Evolutionary conservation across 2,797 vertebrate species (phyloP), one percentile per base, ranked within the genome.

Genomic region (Avahi laniger): DNA sequence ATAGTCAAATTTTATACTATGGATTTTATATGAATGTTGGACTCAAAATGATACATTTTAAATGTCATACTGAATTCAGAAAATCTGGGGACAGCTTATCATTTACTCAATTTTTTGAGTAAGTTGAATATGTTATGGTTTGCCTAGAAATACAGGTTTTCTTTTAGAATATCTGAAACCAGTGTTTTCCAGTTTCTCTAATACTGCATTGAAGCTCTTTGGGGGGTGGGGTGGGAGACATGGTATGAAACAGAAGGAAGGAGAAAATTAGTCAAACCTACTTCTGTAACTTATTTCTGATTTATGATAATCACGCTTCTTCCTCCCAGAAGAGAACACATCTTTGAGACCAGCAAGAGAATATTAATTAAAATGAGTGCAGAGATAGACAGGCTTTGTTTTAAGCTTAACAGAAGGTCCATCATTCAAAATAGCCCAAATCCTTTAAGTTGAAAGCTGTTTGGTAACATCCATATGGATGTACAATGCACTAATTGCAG

Each of bases 331-430:
- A 96, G 96, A 98, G 96, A 97, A 35, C 61, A 28, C 73, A 96
- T 67, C 96, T 97, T 98, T 97, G 86, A 98, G 96, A 93, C 65
- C 54, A 97, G 96, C 69, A 94, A 69, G 67, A 89, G 93, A 96
- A 94, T 97, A 96, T 97, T 97, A 97, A 98, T 97, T 97, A 95
- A 97, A 97, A 94, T 75, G 92, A 98, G 98, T 78, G 57, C 79
- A 79, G 80, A 97, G 61, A 96, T 95, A 88, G 76, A 63, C 88
- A 63, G 91, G 94, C 90, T 98, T 98, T 98, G 94, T 94, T 97
- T 98, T 98, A 92, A 98, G 81, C 90, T 94, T 96, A 96, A 98
- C 94, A 98, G 97, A 98, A 97, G 83, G 97, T 73, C 90, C 78
- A 96, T 89, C 43, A 30, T 97, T 98, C 70, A 95, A 86, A 97